phyloP scores from a whole-genome alignment of 2,113 vertebrate species.

The Chelonoidis abingdonii region DNA sequence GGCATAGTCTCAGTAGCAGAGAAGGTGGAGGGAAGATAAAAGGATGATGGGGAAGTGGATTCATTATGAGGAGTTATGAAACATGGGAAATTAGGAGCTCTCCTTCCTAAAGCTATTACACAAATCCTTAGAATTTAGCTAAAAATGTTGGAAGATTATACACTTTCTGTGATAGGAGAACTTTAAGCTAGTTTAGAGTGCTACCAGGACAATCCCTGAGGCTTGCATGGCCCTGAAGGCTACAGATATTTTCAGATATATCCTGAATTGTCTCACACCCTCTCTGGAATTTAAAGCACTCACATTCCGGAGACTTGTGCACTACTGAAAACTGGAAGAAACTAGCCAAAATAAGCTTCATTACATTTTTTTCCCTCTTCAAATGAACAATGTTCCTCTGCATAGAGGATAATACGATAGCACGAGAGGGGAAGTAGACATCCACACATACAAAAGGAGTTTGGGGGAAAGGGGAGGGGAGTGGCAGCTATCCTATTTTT shows the following conservation, averaged over 20 bases:
- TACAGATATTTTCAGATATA: background rate
- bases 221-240: background rate
- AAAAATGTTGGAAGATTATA: background rate
- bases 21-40: too few relatives aligned
- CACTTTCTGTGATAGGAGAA: too few relatives aligned
- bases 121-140: background rate
- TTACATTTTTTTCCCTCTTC: background rate
- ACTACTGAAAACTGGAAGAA: too few relatives aligned
- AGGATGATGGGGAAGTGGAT: background rate
- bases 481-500: accelerated
- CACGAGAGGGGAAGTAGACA: background rate
- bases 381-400: background rate
- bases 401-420: background rate
- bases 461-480: background rate
- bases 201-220: accelerated
- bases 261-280: background rate
- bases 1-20: too few relatives aligned
- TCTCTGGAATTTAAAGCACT: too few relatives aligned
- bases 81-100: background rate
- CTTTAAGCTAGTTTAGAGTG: background rate
- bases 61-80: background rate
- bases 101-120: background rate
- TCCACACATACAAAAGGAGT: background rate
- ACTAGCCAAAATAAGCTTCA: too few relatives aligned
- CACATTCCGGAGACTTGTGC: too few relatives aligned